Evolutionary conservation across 2,888 invertebrate genomes (phyloP).

Genomic region (Volucella zonaria): DNA sequence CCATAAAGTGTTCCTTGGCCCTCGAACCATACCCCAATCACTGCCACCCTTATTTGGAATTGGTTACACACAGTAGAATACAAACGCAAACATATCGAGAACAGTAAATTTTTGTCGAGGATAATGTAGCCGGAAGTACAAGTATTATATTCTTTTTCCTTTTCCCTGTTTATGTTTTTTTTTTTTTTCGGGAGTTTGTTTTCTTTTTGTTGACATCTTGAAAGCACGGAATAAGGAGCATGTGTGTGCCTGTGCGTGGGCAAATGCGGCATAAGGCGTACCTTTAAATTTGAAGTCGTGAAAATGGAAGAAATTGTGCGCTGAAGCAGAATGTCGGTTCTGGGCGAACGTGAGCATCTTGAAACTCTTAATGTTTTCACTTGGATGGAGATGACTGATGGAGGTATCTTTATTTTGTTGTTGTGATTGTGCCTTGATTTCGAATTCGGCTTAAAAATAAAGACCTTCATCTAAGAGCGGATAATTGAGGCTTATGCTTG

Average conservation of each 20-base stretch:
- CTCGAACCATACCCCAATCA: no score
- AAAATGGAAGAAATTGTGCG: conserved; percentile 16
- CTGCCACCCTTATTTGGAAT: background rate
- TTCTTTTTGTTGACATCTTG: background rate
- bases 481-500: conserved; percentile 19
- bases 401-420: background rate
- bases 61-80: conserved; percentile 9
- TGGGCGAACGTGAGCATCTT: conserved; percentile 23
- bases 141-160: conserved; percentile 6
- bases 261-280: background rate
- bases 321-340: conserved; percentile 18
- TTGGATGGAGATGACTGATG: conserved; percentile 29
- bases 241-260: background rate
- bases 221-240: no score
- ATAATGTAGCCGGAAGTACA: conserved; percentile 19
- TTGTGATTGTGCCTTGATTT: background rate
- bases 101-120: conserved; percentile 17
- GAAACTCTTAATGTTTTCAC: conserved; percentile 47
- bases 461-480: conserved; percentile 6
- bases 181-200: background rate
- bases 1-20: conserved; percentile 21
- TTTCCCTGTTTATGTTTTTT: background rate
- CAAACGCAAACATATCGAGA: conserved; percentile 29
- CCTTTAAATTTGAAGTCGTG: conserved; percentile 18
- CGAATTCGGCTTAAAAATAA: conserved; percentile 3